phyloP scores from a whole-genome alignment of 2,888 invertebrate species.

The Sepiola atlantica region DNA sequence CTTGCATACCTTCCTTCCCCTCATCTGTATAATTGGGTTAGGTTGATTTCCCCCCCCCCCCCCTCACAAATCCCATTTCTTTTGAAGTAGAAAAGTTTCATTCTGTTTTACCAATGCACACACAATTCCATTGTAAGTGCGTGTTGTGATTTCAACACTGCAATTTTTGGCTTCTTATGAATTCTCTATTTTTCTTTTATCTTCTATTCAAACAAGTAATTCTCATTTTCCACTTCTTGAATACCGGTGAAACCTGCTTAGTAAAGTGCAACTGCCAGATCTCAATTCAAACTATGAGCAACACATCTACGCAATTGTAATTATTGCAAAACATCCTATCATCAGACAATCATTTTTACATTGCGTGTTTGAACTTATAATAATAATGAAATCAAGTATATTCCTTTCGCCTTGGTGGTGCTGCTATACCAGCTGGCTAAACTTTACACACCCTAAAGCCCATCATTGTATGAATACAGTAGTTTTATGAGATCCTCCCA shows the following conservation, averaged over 20 bases:
- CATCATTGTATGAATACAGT: background rate
- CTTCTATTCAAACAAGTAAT: background rate
- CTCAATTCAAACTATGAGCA: background rate
- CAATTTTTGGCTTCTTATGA: background rate
- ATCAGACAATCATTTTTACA: background rate
- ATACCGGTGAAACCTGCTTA: conserved; percentile 13
- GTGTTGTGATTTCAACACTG: background rate
- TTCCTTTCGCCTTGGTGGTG: background rate
- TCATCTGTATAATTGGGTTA: background rate
- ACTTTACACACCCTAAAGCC: background rate
- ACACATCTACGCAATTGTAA: conserved; percentile 1
- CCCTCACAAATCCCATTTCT: background rate
- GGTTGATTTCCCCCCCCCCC: background rate
- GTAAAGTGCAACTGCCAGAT: conserved; percentile 24
- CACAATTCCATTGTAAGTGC: background rate
- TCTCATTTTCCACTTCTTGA: background rate
- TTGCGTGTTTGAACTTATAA: background rate
- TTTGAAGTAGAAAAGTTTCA: background rate
- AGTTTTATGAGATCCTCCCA: background rate
- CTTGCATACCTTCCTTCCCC: background rate
- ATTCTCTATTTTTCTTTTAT: background rate
- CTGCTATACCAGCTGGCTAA: background rate
- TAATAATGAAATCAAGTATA: background rate
- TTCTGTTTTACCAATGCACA: background rate
- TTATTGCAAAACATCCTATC: conserved; percentile 14